A percentile compares a stretch with the other conserved stretches of the same genome.
Evolutionary conservation across 2,888 invertebrate species (phyloP).

Genomic region (Chymomyza amoena): DNA sequence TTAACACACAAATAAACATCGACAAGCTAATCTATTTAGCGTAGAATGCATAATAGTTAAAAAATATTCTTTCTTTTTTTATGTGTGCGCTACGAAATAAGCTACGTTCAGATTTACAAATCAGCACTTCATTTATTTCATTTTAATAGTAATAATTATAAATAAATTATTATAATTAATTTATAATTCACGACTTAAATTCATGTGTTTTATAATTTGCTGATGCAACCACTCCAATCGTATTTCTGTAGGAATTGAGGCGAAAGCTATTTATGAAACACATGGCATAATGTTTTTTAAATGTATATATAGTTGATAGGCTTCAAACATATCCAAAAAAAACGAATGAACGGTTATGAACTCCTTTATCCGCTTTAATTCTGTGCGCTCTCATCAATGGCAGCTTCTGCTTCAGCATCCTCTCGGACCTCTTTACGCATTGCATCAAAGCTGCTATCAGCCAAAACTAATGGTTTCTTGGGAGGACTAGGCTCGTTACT

Average conservation of each 20-base stretch:
- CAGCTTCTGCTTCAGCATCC: constrained; percentile 23
- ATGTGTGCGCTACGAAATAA: constrained; percentile 26
- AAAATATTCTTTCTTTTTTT: constrained; percentile 13
- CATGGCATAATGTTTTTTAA: not conserved
- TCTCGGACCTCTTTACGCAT: not conserved
- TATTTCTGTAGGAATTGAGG: not conserved
- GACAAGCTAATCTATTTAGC: not conserved
- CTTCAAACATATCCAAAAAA: not conserved
- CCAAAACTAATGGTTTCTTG: constrained; percentile 68
- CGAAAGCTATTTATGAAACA: not conserved
- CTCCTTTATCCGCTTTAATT: constrained; percentile 21
- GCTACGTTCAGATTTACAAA: constrained; percentile 54
- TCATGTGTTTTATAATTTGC: constrained; percentile 12
- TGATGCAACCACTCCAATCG: not conserved
- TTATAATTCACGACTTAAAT: constrained; percentile 58
- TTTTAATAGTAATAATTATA: constrained; percentile 67
- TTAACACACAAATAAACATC: not conserved
- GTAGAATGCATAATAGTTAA: not conserved
- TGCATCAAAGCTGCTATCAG: constrained; percentile 56
- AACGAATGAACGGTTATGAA: not conserved
- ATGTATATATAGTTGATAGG: not conserved
- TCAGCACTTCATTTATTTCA: constrained; percentile 68
- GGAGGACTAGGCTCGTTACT: constrained; percentile 71
- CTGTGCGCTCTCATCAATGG: constrained; percentile 56
- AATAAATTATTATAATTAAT: constrained; percentile 73